Conservation (phyloP, 2,113 vertebrate species). For the Antechinus stuartii region DNA sequence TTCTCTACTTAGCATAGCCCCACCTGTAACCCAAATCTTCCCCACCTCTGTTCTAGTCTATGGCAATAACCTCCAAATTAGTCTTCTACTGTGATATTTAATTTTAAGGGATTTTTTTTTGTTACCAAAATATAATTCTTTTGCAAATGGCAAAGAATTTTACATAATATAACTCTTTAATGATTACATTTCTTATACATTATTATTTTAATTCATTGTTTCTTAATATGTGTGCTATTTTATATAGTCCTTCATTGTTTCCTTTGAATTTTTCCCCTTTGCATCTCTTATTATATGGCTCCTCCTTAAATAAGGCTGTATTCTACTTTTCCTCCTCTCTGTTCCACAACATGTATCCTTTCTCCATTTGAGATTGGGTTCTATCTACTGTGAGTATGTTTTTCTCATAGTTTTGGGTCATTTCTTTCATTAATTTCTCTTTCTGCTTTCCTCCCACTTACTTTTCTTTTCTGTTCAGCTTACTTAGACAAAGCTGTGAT, state of each 20-base stretch:
- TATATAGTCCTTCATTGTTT: background rate
- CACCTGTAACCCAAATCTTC: background rate
- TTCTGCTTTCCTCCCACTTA: background rate
- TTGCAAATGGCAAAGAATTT: background rate
- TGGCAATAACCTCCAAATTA: background rate
- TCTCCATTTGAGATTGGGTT: background rate
- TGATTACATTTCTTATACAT: background rate
- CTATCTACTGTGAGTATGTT: background rate
- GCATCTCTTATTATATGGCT: background rate
- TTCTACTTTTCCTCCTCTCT: background rate
- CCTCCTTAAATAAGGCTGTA: background rate
- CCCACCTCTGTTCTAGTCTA: background rate
- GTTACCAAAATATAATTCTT: background rate
- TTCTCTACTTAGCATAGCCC: background rate
- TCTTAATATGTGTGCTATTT: slow-evolving; percentile 16
- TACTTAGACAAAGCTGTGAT: background rate
- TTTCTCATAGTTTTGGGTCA: slow-evolving; percentile 15
- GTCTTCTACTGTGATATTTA: background rate
- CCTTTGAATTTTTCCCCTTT: background rate
- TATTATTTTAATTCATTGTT: background rate
- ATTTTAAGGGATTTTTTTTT: background rate
- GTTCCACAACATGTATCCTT: background rate
- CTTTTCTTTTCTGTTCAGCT: background rate
- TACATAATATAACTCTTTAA: background rate
- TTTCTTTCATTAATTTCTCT: slow-evolving; percentile 4